A percentile compares a stretch with the other conserved stretches of the same genome.
Evolutionary conservation across 30 jellyfish, hydroid and myxozoan species (phyloP).

Genomic region (Phacellophora camtschatica): DNA sequence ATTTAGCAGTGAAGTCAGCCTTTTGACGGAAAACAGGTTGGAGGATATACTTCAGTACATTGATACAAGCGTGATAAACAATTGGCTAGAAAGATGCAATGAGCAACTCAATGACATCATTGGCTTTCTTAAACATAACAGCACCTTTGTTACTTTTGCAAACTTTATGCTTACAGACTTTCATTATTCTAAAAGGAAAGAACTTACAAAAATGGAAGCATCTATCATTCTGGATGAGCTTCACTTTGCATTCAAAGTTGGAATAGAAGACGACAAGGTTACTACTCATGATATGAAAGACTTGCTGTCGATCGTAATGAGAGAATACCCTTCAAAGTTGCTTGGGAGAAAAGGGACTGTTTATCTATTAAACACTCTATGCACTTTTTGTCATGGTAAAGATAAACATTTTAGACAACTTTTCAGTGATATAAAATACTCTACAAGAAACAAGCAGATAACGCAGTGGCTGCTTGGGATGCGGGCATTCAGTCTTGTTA

Average conservation of each 20-base stretch:
- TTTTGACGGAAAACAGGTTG: not conserved
- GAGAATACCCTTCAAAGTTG: conserved; percentile 72
- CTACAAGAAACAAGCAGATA: conserved; percentile 65
- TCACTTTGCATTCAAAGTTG: conserved; percentile 75
- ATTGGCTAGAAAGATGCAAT: conserved; percentile 70
- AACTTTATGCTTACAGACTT: conserved; percentile 52
- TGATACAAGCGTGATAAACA: conserved; percentile 66
- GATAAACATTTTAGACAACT: conserved; percentile 37
- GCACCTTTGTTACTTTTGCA: conserved; percentile 55
- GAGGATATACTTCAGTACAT: conserved; percentile 57
- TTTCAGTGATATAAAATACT: conserved; percentile 57
- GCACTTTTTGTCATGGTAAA: conserved; percentile 61
- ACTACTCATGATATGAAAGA: not conserved
- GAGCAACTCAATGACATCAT: conserved; percentile 3
- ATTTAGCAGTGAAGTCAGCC: not conserved
- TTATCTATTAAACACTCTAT: conserved; percentile 29
- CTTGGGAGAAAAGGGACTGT: conserved; percentile 39
- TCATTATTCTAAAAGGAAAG: conserved; percentile 37
- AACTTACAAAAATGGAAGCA: conserved; percentile 74
- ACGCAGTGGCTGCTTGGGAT: conserved; percentile 90
- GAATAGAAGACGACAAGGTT: conserved; percentile 46
- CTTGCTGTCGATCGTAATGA: conserved; percentile 36
- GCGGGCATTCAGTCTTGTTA: conserved; percentile 81
- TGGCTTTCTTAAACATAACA: conserved; percentile 6
- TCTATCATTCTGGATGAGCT: conserved; percentile 80